Evolutionary conservation across 2,113 vertebrate species (phyloP), one percentile per base, ranked within the genome.

Genomic region (Pedetes capensis): DNA sequence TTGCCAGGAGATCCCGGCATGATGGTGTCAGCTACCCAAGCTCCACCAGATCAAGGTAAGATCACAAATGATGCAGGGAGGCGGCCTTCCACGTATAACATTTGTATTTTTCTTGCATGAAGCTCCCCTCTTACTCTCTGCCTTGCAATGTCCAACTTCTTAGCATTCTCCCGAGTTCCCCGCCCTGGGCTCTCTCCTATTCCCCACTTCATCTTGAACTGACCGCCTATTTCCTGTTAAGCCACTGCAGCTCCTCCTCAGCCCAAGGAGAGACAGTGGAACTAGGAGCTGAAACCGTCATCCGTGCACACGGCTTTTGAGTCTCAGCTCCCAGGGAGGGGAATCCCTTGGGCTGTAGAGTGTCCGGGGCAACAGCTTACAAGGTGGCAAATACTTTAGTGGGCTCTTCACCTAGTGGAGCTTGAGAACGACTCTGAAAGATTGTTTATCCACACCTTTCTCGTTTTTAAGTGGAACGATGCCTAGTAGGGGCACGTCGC

Each of bases 211-310:
- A 6, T 16, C 34, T 47, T 29, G n/a, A 14, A 81, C 20, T 44
- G 20, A 82, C 32, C 4, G 9, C 25, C 47, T 22, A 23, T 64
- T 59, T 79, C 75, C 11, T 6, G 49, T 9, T 47, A 64, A 79
- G 39, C 13, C 10, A 2, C 47, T 18, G 63, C 61, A 29, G 13
- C 29, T 2, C 20, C 66, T 69, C 37, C 72, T 27, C 49, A n/a
- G 27, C 42, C 23, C 20, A 22, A 7, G 20, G 0, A 25, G 9
- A 68, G 32, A 57, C 0, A 37, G 0, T 5, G 0, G 0, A n/a
- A 22, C 12, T 8, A 29, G 44, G 29, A 17, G 27, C 22, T 11
- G 34, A 87, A 64, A 17, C 29, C 37, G 10, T 23, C 6, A 0
- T 17, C 61, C 2, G 0, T 29, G 18, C 51, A 23, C 57, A 5